Evolutionary conservation across 2,797 vertebrate species (phyloP), one percentile per base, ranked within the genome.

Genomic region (Erpetoichthys calabaricus): DNA sequence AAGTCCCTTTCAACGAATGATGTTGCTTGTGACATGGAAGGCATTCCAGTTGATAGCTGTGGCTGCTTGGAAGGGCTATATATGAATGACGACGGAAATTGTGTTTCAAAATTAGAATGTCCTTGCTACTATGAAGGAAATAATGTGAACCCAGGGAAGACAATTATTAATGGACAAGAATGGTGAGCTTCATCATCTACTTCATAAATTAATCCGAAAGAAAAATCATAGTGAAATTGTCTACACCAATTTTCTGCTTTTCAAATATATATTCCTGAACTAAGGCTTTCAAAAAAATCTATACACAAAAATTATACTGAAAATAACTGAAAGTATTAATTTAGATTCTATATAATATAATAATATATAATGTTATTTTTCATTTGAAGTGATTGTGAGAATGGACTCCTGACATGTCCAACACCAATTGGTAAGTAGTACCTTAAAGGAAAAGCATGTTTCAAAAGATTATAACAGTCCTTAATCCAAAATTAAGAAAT

Each of bases 131-230:
- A 81, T 60, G 8, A 42, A 0, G 62, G 68, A 0, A 63, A 70
- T 3, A 9, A 43, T 7, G 45, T 56, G 0, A 60, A 60, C 4
- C 71, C 73, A 1, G 77, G 80, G 1, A 46, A 58, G 3, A 47
- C 59, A 10, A 42, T 66, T 6, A 65, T 84, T 0, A 67, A 80
- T 1, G 78, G 78, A 43, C 61, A 3, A 8, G 50, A 65, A 3
- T 86, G 84, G 82, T 85, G 62, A 73, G 73, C 47, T n/a, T n/a
- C n/a, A n/a, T n/a, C n/a, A n/a, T n/a, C n/a, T 45, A 9, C 5
- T 58, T 46, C 47, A 5, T 51, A 5, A 54, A 55, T 6, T 55
- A 42, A 1, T 53, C 41, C 8, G 5, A 7, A 46, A 47, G 44
- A 7, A 10, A 43, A 4, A 42, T 1, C 6, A 45, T 7, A n/a